Percentiles rank a stretch among this genome's conserved stretches.
Conservation (phyloP, 2,797 vertebrate species). For the Catharus ustulatus region DNA sequence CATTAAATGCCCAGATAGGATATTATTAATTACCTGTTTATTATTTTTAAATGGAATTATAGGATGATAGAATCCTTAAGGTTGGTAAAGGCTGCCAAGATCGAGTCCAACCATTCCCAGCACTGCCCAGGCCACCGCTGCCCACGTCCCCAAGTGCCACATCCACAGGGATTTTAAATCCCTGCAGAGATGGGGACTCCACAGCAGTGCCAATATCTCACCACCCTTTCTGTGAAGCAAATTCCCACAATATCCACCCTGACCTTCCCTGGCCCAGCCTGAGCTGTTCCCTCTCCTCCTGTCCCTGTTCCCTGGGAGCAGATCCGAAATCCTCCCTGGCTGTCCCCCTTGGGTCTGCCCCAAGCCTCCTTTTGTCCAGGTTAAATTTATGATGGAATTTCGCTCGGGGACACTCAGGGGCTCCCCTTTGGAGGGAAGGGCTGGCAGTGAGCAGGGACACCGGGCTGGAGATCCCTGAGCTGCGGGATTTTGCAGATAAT, state of each 20-base stretch:
- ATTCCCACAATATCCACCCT: background rate
- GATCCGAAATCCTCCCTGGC: background rate
- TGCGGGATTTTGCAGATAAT: background rate
- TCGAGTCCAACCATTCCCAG: background rate
- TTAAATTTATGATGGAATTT: background rate
- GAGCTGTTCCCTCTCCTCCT: background rate
- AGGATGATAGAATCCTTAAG: too few relatives aligned
- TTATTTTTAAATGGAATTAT: background rate
- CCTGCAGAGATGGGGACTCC: background rate
- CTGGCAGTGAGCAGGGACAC: too few relatives aligned
- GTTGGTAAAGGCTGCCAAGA: too few relatives aligned
- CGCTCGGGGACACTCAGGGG: background rate
- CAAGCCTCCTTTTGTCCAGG: background rate
- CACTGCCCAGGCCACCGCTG: background rate
- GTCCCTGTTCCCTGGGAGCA: background rate
- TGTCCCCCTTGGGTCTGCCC: background rate
- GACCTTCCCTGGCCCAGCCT: background rate
- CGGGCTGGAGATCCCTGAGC: background rate
- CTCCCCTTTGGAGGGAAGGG: background rate
- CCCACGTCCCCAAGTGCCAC: background rate
- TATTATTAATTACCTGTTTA: too few relatives aligned
- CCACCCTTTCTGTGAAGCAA: background rate
- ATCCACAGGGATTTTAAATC: background rate
- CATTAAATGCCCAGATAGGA: too few relatives aligned
- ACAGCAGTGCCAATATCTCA: background rate